Evolutionary conservation across 2,113 vertebrate species (phyloP).

Genomic region (Halcyon senegalensis): DNA sequence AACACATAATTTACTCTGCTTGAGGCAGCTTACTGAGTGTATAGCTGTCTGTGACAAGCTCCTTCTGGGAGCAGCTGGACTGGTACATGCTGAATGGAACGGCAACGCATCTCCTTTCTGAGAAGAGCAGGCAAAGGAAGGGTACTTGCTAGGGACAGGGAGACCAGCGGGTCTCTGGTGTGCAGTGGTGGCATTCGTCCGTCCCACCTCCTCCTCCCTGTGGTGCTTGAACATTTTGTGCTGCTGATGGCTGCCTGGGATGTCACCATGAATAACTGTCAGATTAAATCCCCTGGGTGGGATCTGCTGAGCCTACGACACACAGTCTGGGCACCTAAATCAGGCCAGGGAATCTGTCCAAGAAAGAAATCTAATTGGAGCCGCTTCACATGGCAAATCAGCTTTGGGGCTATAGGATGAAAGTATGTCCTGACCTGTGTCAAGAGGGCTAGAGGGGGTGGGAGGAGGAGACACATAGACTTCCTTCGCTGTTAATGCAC

Average conservation of each 20-base stretch:
- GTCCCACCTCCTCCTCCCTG: not conserved
- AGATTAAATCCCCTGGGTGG: conserved; percentile 56
- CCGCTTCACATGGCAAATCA: conserved; percentile 25
- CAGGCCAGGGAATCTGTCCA: conserved; percentile 46
- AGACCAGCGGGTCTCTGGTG: not conserved
- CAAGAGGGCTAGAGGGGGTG: not conserved
- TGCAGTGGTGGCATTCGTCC: not conserved
- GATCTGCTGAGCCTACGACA: conserved; percentile 32
- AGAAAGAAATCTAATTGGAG: conserved; percentile 30
- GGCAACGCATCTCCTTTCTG: not conserved
- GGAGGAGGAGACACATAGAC: not conserved
- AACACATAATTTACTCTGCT: not conserved
- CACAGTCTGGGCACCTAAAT: conserved; percentile 24
- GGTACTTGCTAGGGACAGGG: not conserved
- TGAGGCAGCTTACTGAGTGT: not conserved
- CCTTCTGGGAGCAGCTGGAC: not conserved
- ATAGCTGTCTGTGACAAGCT: not conserved
- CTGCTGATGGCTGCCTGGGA: not conserved
- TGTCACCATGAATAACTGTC: conserved; percentile 49
- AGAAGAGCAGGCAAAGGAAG: not conserved
- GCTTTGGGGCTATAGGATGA: conserved; percentile 3
- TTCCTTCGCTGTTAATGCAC: not conserved
- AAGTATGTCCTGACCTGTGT: not conserved
- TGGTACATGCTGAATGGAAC: not conserved
- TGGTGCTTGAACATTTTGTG: conserved; percentile 23